Conservation (phyloP, 2,888 invertebrate genomes). For the Zaprionus lineosus region DNA sequence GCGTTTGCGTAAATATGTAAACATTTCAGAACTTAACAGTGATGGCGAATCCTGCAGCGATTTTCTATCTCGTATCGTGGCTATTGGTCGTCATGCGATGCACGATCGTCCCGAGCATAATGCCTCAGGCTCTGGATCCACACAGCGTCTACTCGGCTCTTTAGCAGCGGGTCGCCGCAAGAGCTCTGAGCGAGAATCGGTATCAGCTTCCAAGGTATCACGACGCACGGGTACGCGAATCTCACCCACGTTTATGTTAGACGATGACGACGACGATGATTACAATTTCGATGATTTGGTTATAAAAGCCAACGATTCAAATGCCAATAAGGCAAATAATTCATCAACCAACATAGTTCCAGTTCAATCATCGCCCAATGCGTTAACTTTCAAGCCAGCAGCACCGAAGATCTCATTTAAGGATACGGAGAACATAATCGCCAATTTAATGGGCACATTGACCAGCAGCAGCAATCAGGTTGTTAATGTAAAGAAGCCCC, state of each 20-base stretch:
- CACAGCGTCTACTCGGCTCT: not conserved
- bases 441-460: conserved; percentile 86
- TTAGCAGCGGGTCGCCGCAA: conserved; percentile 22
- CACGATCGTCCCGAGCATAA: not conserved
- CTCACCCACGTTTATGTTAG: conserved; percentile 82
- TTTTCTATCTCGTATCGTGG: conserved; percentile 42
- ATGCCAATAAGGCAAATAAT: conserved; percentile 19
- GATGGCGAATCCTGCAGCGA: conserved; percentile 65
- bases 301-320: conserved; percentile 82
- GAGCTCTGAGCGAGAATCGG: conserved; percentile 36
- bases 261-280: conserved; percentile 90
- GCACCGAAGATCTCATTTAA: conserved; percentile 72
- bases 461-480: conserved; percentile 54
- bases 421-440: conserved; percentile 86
- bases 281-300: conserved; percentile 90
- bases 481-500: conserved; percentile 15
- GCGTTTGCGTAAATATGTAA: conserved; percentile 89
- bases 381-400: conserved; percentile 78
- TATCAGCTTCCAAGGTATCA: conserved; percentile 11
- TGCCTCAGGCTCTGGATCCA: not conserved
- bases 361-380: conserved; percentile 56
- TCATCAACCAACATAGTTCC: conserved; percentile 33
- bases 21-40: conserved; percentile 82
- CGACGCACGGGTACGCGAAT: conserved; percentile 52
- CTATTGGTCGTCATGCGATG: conserved; percentile 35